Conservation (phyloP, 92 coral and sea anemone species). For the Pocillopora grandis region DNA sequence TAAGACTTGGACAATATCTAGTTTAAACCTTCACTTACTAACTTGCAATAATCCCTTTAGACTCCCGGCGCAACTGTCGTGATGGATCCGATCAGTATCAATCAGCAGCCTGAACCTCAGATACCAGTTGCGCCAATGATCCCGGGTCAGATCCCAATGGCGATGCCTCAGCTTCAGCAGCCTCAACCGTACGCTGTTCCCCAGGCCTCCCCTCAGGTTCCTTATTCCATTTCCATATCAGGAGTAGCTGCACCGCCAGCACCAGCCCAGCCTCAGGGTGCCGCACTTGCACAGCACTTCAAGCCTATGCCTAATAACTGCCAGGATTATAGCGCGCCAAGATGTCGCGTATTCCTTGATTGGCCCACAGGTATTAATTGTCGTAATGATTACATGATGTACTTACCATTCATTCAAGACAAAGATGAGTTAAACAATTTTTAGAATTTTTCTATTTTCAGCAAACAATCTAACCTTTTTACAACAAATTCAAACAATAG, state of each 20-base stretch:
- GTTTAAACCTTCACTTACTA: no score
- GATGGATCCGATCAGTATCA: conserved; percentile 39
- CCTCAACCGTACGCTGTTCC: conserved; percentile 10
- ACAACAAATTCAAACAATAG: no score
- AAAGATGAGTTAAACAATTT: no score
- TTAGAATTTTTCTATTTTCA: no score
- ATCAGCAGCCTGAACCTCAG: conserved; percentile 34
- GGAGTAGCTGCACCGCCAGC: conserved; percentile 29
- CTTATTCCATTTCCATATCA: conserved; percentile 26
- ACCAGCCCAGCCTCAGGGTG: conserved; percentile 23
- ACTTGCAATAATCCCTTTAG: background rate
- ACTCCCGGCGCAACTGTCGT: conserved; percentile 32
- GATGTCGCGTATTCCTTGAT: conserved; percentile 81
- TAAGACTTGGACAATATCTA: no score
- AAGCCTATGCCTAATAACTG: conserved; percentile 81
- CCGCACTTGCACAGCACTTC: conserved; percentile 34
- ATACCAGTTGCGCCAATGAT: conserved; percentile 41
- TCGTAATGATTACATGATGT: background rate
- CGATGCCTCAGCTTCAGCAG: conserved; percentile 25
- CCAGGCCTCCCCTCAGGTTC: conserved; percentile 33
- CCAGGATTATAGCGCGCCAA: conserved; percentile 56
- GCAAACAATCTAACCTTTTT: no score
- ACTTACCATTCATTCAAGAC: background rate
- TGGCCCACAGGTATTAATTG: conserved; percentile 77
- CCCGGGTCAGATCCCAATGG: conserved; percentile 41